Percentiles rank a stretch among this genome's conserved stretches.
Evolutionary conservation across 2,113 vertebrate species (phyloP).

Genomic region (Misgurnus anguillicaudatus): DNA sequence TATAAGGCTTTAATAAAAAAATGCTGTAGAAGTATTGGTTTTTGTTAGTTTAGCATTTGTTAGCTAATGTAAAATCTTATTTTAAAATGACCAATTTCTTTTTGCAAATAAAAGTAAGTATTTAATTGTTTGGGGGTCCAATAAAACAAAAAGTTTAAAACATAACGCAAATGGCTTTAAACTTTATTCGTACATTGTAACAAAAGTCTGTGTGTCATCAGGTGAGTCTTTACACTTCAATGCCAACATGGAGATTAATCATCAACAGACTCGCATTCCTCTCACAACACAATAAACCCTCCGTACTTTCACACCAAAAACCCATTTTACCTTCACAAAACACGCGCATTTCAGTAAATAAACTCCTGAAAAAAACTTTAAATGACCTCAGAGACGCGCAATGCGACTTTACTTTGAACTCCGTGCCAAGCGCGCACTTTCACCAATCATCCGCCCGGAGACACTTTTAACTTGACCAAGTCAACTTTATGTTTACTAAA

Average conservation of each 20-base stretch:
- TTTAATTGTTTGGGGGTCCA: no score
- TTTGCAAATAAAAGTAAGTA: no score
- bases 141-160: no score
- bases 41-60: no score
- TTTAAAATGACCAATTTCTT: no score
- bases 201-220: background rate
- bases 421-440: background rate
- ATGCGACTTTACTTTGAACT: background rate
- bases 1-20: no score
- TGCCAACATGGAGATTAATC: slow-evolving; percentile 36
- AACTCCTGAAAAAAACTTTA: background rate
- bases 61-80: no score
- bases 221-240: slow-evolving; percentile 14
- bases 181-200: slow-evolving; percentile 16
- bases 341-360: background rate
- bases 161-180: background rate
- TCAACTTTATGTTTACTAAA: slow-evolving; percentile 37
- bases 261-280: slow-evolving; percentile 41
- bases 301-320: background rate
- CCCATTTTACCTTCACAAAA: background rate
- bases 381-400: background rate
- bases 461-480: slow-evolving; percentile 3
- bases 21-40: no score
- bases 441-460: background rate
- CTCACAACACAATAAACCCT: slow-evolving; percentile 7